Percentiles rank a stretch among this genome's conserved stretches.
Evolutionary conservation across 2,888 invertebrate genomes (phyloP).

Genomic region (Erynnis tages): DNA sequence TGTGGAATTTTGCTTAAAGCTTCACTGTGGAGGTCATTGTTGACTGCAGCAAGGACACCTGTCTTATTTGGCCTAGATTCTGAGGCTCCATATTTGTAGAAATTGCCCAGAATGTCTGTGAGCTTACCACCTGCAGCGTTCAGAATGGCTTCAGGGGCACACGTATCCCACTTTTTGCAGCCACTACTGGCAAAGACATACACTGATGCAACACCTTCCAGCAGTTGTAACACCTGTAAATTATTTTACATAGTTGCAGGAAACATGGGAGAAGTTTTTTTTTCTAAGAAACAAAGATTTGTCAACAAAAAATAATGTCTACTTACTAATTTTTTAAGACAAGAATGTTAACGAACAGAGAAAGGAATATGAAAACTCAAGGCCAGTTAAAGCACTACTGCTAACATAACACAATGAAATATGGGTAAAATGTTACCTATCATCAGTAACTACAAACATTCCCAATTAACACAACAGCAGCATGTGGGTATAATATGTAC

Average conservation of each 20-base stretch:
- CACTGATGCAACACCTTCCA: constrained; percentile 97
- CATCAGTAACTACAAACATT: too few species aligned
- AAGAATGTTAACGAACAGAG: too few species aligned
- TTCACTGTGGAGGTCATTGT: constrained; percentile 86
- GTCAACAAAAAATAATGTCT: too few species aligned
- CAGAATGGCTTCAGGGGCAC: constrained; percentile 97
- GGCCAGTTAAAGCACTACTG: too few species aligned
- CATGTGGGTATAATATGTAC: too few species aligned
- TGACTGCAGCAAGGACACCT: constrained; percentile 95
- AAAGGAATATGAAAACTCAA: too few species aligned
- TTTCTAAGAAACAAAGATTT: too few species aligned
- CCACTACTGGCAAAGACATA: constrained; percentile 98
- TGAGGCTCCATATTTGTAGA: constrained; percentile 85
- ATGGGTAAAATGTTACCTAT: too few species aligned
- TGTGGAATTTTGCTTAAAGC: constrained; percentile 88
- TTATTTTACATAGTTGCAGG: background rate
- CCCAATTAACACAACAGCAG: too few species aligned
- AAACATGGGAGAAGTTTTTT: too few species aligned
- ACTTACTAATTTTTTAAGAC: too few species aligned
- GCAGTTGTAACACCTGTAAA: constrained; percentile 88
- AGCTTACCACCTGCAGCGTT: constrained; percentile 92
- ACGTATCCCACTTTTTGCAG: constrained; percentile 99
- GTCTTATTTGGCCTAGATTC: constrained; percentile 86
- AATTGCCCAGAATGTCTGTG: constrained; percentile 92
- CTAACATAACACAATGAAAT: too few species aligned